phyloP scores from a whole-genome alignment of 1,140 invertebrate genomes.

The Orius insidiosus region DNA sequence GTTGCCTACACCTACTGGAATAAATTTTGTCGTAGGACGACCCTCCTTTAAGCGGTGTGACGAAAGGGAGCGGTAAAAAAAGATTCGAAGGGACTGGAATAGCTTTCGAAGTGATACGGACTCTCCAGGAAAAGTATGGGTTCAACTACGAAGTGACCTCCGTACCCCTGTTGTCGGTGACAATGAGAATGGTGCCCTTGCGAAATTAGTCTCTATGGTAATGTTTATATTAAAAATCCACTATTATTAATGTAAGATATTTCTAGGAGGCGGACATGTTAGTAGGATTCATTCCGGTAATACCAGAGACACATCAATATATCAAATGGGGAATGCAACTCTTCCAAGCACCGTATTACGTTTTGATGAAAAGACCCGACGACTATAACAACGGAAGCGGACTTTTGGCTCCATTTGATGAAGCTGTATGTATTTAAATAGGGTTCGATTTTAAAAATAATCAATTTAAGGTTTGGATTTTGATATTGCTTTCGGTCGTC shows the following conservation, averaged over 20 bases:
- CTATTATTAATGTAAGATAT: neutral
- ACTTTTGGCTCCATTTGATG: too few species aligned
- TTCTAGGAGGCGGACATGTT: too few species aligned
- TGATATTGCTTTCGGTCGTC: too few species aligned
- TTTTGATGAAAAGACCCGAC: too few species aligned
- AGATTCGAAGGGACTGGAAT: conserved; percentile 40
- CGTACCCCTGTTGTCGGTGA: conserved; percentile 34
- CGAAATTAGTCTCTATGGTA: conserved; percentile 38
- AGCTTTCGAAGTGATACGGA: conserved; percentile 51
- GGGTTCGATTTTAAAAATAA: neutral
- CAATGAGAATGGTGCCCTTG: conserved; percentile 37
- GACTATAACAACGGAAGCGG: too few species aligned
- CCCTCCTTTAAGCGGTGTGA: conserved; percentile 34
- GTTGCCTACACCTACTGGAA: too few species aligned
- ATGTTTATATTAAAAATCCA: conserved; percentile 17
- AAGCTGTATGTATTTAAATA: neutral
- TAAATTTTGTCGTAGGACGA: conserved; percentile 31
- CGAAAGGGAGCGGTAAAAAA: conserved; percentile 32
- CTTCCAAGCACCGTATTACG: too few species aligned
- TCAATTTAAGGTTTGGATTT: neutral
- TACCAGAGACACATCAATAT: too few species aligned
- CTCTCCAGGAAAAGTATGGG: conserved; percentile 44
- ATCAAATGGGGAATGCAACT: too few species aligned
- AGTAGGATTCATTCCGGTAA: too few species aligned
- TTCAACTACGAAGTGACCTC: conserved; percentile 53